Evolutionary conservation across 1,140 invertebrate genomes (phyloP).

Genomic region (Drosophila tani): DNA sequence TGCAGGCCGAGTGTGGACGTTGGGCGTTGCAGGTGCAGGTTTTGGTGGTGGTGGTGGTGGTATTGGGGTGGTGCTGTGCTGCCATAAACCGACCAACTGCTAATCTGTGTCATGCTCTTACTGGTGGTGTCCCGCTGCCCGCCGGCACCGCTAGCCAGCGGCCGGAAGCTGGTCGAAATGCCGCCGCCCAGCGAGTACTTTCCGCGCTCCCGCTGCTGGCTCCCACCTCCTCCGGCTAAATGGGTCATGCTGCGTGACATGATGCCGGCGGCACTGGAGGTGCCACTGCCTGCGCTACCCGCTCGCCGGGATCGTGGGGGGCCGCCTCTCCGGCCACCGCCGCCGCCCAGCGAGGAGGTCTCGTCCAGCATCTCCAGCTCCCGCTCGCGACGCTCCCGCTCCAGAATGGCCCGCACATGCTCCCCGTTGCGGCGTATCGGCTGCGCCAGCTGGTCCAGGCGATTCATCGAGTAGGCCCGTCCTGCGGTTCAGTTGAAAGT

Average conservation of each 20-base stretch:
- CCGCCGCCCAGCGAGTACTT: slow-evolving; percentile 78
- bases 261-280: slow-evolving; percentile 75
- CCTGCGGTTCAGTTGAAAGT: slow-evolving; percentile 72
- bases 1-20: slow-evolving; percentile 80
- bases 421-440: slow-evolving; percentile 88
- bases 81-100: slow-evolving; percentile 70
- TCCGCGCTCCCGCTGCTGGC: slow-evolving; percentile 60
- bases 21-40: slow-evolving; percentile 64
- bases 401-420: slow-evolving; percentile 79
- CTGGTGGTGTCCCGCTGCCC: slow-evolving; percentile 76
- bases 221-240: slow-evolving; percentile 85
- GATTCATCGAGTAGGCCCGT: slow-evolving; percentile 96
- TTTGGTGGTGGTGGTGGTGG: slow-evolving; percentile 57
- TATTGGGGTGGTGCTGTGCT: slow-evolving; percentile 47
- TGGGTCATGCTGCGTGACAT: slow-evolving; percentile 90
- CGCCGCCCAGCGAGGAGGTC: slow-evolving; percentile 72
- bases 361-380: slow-evolving; percentile 82
- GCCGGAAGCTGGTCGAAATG: slow-evolving; percentile 78
- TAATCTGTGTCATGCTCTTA: slow-evolving; percentile 84
- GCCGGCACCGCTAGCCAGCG: slow-evolving; percentile 61
- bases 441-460: slow-evolving; percentile 93
- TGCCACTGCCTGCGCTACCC: slow-evolving; percentile 63
- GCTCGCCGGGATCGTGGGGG: slow-evolving; percentile 29
- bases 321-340: slow-evolving; percentile 28
- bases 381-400: slow-evolving; percentile 70